Conservation (phyloP, 1,140 invertebrate genomes). For the Diuraphis noxia region DNA sequence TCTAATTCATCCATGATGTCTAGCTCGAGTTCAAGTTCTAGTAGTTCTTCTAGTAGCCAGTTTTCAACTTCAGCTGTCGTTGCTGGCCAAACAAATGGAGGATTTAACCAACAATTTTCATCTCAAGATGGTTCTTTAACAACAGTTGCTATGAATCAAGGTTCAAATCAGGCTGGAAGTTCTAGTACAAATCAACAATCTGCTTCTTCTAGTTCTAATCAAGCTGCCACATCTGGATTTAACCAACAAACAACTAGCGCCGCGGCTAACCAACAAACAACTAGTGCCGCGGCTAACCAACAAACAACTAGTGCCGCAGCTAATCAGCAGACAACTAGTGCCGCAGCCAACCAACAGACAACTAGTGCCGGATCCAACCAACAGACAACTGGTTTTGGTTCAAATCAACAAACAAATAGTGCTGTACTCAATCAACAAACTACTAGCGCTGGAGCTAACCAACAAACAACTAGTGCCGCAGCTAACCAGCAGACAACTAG, state of each 20-base stretch:
- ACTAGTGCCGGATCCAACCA: constrained; percentile 53
- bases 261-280: neutral
- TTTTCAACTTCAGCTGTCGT: neutral
- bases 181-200: neutral
- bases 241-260: constrained; percentile 21
- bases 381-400: constrained; percentile 19
- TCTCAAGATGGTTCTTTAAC: constrained; percentile 32
- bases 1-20: constrained; percentile 30
- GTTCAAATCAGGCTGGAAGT: neutral
- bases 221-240: neutral
- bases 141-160: constrained; percentile 48
- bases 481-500: constrained; percentile 22
- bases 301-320: constrained; percentile 16
- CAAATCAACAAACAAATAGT: constrained; percentile 15
- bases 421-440: neutral
- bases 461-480: neutral
- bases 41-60: constrained; percentile 39
- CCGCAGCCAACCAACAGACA: constrained; percentile 55
- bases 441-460: neutral
- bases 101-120: constrained; percentile 54
- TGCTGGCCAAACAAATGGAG: constrained; percentile 25
- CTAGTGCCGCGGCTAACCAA: neutral
- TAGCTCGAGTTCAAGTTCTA: constrained; percentile 46
- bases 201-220: neutral
- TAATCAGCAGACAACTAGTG: constrained; percentile 51